Percentiles rank a stretch among this genome's conserved stretches.
phyloP scores from a whole-genome alignment of 2,113 vertebrate species.

The Megaptera novaeangliae region DNA sequence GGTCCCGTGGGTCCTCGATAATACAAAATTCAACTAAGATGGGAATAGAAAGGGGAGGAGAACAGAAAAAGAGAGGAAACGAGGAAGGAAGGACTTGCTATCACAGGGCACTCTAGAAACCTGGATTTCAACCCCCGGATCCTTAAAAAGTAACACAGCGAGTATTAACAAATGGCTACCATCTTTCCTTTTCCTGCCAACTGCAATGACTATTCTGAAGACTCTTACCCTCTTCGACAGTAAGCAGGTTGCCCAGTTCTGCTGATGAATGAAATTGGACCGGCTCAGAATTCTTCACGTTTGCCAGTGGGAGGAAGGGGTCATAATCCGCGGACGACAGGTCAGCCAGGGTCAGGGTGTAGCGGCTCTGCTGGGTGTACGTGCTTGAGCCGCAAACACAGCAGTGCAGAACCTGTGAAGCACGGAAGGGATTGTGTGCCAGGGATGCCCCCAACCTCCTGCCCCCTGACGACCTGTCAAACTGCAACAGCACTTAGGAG shows the following conservation, averaged over 20 bases:
- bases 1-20: neutral
- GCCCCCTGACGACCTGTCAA: neutral
- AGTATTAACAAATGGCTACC: neutral
- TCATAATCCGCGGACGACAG: slow-evolving; percentile 91
- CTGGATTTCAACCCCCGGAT: neutral
- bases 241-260: slow-evolving; percentile 92
- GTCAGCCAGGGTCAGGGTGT: slow-evolving; percentile 92
- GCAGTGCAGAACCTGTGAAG: slow-evolving; percentile 91
- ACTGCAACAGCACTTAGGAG: neutral
- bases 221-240: slow-evolving; percentile 92
- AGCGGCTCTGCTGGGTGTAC: slow-evolving; percentile 94
- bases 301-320: slow-evolving; percentile 90
- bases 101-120: neutral
- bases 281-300: slow-evolving; percentile 88
- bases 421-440: neutral
- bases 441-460: fast-evolving
- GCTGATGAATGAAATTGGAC: slow-evolving; percentile 79
- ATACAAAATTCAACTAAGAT: neutral
- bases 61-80: neutral
- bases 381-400: slow-evolving; percentile 94
- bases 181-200: neutral
- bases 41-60: neutral
- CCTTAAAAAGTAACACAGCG: neutral
- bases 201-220: neutral
- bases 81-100: neutral